These are phyloP conservation scores for Setophaga kirtlandii DNA, from an alignment of 2,113 vertebrate species.

Conservation along the genomic window DNA sequence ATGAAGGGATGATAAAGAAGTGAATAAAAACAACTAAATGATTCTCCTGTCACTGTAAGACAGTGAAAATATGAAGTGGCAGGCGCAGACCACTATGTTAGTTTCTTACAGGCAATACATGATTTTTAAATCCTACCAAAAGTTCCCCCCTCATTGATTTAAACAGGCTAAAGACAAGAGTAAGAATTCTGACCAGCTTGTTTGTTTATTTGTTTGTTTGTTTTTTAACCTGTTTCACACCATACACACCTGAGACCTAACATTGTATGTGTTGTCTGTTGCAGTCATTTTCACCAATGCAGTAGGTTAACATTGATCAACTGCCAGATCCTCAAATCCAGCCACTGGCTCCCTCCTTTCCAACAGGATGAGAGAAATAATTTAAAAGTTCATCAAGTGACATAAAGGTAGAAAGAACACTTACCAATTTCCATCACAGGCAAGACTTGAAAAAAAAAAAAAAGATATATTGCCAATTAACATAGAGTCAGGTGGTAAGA, in stretches of 20 bases:
- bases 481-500: not conserved
- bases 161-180: not conserved
- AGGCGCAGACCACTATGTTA: not conserved
- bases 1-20: not conserved
- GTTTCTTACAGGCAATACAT: not conserved
- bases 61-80: not conserved
- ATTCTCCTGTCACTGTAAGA: not conserved
- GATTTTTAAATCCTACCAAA: not conserved
- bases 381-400: not conserved
- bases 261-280: not conserved
- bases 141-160: fast-evolving
- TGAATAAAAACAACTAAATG: not conserved
- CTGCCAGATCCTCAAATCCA: not conserved
- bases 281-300: not conserved
- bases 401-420: not conserved
- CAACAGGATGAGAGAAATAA: not conserved
- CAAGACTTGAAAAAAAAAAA: not conserved
- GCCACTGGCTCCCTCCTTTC: not conserved
- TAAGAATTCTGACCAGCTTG: not conserved
- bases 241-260: not conserved
- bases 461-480: not conserved
- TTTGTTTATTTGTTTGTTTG: not conserved
- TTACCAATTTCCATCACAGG: not conserved
- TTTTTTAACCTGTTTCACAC: not conserved
- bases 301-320: fast-evolving